Conservation (phyloP, 2,888 invertebrate species). For the Agonopterix subpropinquella region DNA sequence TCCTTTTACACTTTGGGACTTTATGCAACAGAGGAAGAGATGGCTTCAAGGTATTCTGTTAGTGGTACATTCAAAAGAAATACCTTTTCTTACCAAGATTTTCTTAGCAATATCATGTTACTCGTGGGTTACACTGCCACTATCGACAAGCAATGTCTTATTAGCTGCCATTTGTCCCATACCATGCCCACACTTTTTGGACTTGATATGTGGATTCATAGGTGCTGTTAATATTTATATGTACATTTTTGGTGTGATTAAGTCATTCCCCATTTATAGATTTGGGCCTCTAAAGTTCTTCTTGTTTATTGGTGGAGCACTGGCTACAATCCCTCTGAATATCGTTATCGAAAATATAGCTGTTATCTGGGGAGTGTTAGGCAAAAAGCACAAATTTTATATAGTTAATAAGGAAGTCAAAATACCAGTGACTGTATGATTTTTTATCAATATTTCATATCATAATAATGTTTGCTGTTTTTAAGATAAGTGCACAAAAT, state of each 20-base stretch:
- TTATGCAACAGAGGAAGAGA: conserved; percentile 95
- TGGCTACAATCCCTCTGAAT: conserved; percentile 95
- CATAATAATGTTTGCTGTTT: conserved; percentile 28
- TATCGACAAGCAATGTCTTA: conserved; percentile 92
- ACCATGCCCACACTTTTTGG: conserved; percentile 88
- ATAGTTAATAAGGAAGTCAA: conserved; percentile 95
- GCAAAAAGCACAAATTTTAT: conserved; percentile 97
- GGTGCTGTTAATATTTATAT: conserved; percentile 97
- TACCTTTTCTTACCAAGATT: conserved; percentile 86
- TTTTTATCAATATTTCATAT: conserved; percentile 24
- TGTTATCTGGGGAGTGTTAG: conserved; percentile 94
- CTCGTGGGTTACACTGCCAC: conserved; percentile 96
- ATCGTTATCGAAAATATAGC: conserved; percentile 96
- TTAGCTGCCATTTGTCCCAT: conserved; percentile 91
- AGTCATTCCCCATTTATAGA: conserved; percentile 93
- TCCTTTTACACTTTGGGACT: conserved; percentile 95
- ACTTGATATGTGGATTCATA: conserved; percentile 92
- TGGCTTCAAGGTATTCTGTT: conserved; percentile 96
- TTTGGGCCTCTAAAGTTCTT: conserved; percentile 87
- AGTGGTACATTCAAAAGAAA: conserved; percentile 90
- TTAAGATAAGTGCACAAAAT: conserved; percentile 55
- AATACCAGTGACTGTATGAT: conserved; percentile 79
- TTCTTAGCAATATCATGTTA: conserved; percentile 92
- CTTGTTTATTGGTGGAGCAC: conserved; percentile 88
- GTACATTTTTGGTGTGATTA: conserved; percentile 98